Evolutionary conservation across 2,113 vertebrate genomes (phyloP).

Genomic region (Planiliza haematocheilus): DNA sequence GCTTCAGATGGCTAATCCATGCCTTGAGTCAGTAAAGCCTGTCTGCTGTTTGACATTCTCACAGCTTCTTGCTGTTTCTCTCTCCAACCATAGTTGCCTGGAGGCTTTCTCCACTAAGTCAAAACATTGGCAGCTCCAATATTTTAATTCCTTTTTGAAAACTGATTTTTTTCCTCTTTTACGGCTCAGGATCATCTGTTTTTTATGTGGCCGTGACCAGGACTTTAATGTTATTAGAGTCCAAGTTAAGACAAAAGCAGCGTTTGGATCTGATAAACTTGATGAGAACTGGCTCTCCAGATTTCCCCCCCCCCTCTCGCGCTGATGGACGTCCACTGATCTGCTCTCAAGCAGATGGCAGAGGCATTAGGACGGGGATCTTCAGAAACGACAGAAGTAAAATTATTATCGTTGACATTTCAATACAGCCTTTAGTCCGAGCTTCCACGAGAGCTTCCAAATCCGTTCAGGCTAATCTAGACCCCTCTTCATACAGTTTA

Average conservation of each 20-base stretch:
- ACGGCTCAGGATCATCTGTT: constrained; percentile 68
- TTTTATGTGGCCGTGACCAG: constrained; percentile 70
- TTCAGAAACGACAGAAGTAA: constrained; percentile 55
- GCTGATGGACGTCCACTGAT: constrained; percentile 48
- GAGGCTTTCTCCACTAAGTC: constrained; percentile 77
- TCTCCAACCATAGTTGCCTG: constrained; percentile 55
- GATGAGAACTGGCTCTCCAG: constrained; percentile 52
- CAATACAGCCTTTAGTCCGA: constrained; percentile 65
- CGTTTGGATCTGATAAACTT: constrained; percentile 58
- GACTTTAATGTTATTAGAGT: constrained; percentile 66
- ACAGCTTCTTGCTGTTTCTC: constrained; percentile 53
- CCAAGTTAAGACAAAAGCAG: constrained; percentile 58
- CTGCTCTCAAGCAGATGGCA: constrained; percentile 61
- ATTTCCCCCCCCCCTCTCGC: constrained; percentile 23
- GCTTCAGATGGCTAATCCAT: constrained; percentile 62
- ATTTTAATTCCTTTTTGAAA: constrained; percentile 70
- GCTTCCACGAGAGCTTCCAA: constrained; percentile 61
- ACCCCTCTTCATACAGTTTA: constrained; percentile 68
- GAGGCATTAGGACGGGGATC: constrained; percentile 50
- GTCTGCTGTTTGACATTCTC: constrained; percentile 75
- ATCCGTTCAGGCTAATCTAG: constrained; percentile 71
- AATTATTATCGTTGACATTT: constrained; percentile 78
- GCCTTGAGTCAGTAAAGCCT: constrained; percentile 61
- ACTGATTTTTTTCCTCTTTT: constrained; percentile 48
- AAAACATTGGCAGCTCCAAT: constrained; percentile 75